phyloP scores from a whole-genome alignment of 1,140 invertebrate species.

The Trichonephila clavata region DNA sequence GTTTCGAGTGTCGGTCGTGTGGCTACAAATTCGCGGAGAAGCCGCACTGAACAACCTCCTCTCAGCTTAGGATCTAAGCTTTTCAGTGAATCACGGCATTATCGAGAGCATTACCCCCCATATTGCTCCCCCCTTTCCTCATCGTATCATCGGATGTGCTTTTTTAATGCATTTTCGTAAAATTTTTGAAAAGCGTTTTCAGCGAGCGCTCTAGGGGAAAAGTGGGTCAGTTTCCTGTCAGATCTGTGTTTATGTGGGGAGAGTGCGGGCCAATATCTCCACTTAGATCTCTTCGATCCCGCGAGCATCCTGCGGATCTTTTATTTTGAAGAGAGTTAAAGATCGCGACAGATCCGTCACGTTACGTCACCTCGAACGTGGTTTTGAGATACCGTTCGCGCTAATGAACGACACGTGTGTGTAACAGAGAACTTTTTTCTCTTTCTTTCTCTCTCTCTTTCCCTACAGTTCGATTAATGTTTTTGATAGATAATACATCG shows the following conservation, averaged over 20 bases:
- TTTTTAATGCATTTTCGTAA: constrained; percentile 53
- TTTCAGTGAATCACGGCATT: constrained; percentile 50
- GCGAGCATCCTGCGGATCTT: constrained; percentile 24
- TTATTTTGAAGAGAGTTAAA: constrained; percentile 35
- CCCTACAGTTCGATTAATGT: constrained; percentile 2
- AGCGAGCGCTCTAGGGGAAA: constrained; percentile 11
- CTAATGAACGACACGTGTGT: constrained; percentile 53
- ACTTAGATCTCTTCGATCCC: constrained; percentile 41
- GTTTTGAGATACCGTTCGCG: constrained; percentile 26
- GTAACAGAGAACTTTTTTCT: not conserved
- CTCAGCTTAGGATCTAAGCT: constrained; percentile 40
- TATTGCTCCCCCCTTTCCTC: not conserved
- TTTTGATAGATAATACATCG: constrained; percentile 38
- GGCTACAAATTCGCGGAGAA: not conserved
- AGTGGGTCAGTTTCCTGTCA: constrained; percentile 60
- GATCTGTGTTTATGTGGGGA: not conserved
- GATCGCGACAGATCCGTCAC: constrained; percentile 31
- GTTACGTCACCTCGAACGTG: constrained; percentile 22
- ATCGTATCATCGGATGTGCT: constrained; percentile 38
- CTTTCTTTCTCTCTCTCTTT: not conserved
- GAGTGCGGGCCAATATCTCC: not conserved
- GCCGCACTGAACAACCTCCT: constrained; percentile 25
- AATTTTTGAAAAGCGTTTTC: constrained; percentile 51
- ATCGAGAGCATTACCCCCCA: constrained; percentile 19
- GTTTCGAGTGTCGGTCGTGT: not conserved